Conservation (phyloP, 2,797 vertebrate genomes). For the Podarcis lilfordi region DNA sequence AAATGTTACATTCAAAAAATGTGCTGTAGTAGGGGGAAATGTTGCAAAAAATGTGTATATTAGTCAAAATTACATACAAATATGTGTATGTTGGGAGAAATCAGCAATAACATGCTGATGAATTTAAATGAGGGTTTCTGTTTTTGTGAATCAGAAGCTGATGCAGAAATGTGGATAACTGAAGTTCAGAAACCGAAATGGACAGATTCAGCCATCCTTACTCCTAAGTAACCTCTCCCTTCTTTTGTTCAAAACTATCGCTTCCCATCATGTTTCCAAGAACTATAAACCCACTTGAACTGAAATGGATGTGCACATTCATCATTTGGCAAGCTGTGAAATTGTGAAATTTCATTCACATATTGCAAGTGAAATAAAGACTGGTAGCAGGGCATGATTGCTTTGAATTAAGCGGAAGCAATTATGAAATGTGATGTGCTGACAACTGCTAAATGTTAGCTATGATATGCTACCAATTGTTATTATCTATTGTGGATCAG, state of each 20-base stretch:
- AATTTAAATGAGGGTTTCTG: too few relatives aligned
- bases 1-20: too few relatives aligned
- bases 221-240: rapidly evolving
- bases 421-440: background rate
- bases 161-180: too few relatives aligned
- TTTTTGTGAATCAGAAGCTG: too few relatives aligned
- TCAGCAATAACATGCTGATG: too few relatives aligned
- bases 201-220: background rate
- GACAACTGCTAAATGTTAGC: background rate
- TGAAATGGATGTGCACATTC: background rate
- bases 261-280: background rate
- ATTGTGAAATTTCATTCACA: background rate
- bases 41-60: too few relatives aligned
- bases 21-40: too few relatives aligned
- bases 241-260: background rate
- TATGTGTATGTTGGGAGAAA: too few relatives aligned
- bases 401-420: background rate
- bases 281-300: background rate
- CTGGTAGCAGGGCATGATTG: background rate
- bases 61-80: too few relatives aligned
- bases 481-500: too few relatives aligned
- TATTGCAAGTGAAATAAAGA: background rate
- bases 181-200: too few relatives aligned
- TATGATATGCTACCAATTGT: too few relatives aligned
- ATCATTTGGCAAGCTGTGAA: background rate